Evolutionary conservation across 2,797 vertebrate species (phyloP), one percentile per base, ranked within the genome.

Genomic region (Kryptolebias ocellatus): DNA sequence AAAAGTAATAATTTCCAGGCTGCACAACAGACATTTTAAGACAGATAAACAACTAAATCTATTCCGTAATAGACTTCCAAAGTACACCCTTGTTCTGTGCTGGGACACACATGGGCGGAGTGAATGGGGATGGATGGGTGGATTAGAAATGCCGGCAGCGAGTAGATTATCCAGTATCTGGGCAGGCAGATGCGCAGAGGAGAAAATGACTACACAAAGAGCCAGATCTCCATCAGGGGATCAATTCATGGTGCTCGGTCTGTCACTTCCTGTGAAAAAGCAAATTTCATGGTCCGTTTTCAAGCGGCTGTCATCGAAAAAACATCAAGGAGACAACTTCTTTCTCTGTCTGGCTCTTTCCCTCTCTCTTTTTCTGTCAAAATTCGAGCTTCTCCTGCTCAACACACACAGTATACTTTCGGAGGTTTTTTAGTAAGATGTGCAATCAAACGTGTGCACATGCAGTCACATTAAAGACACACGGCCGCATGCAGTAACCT

Each of bases 141-240:
- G 92, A 93, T 93, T 93, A 92, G 90, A 86, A 89, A 90, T 82
- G 86, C 85, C 64, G 85, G 81, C 81, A 87, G 90, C 84, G 62
- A 85, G 89, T 87, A 91, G 92, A 94, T 93, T 93, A 94, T 90
- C 87, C 90, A 83, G 85, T 92, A 91, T 94, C 92, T 92, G 86
- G 90, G 90, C 88, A 90, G 89, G 83, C 93, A 93, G 91, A 92
- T 92, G 92, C 87, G 58, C 79, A 80, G 87, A 87, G 82, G 76
- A 89, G 85, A 87, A 90, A 89, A 90, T 82, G 76, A 86, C 89
- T 68, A 78, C 84, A 93, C 86, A 91, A 91, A 91, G 86, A 91
- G 91, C 87, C 93, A 93, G 92, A 92, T 93, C 90, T 93, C 86
- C 92, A 92, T 92, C 90, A 89, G 87, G 87, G 88, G 89, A 91